Percentiles rank a stretch among this genome's conserved stretches.
These are phyloP conservation scores for Himalopsyche japonica DNA, from an alignment of 2,888 invertebrate genomes.

Conservation along the genomic window DNA sequence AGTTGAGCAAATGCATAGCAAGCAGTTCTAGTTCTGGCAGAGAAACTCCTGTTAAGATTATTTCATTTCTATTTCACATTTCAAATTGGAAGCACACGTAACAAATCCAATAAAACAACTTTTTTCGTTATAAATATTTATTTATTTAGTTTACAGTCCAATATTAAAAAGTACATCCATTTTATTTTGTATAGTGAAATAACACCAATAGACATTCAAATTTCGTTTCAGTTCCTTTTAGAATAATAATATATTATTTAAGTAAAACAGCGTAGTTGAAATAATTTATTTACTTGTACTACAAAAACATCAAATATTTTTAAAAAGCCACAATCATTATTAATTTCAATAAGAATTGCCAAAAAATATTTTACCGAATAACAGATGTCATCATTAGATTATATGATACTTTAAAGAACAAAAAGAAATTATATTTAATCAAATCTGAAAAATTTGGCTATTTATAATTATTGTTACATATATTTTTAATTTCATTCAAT, in stretches of 20 bases:
- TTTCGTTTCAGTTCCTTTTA: slow-evolving; percentile 1
- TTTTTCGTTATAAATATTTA: slow-evolving; percentile 19
- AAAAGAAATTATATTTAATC: not conserved
- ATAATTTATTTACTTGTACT: not conserved
- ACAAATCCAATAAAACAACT: not conserved
- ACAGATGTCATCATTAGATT: not conserved
- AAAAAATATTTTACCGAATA: too few species aligned
- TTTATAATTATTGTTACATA: too few species aligned
- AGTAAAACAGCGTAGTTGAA: not conserved
- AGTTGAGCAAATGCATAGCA: too few species aligned
- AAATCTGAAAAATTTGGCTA: too few species aligned
- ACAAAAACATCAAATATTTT: not conserved
- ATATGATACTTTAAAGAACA: not conserved
- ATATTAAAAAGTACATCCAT: slow-evolving; percentile 6
- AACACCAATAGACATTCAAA: slow-evolving; percentile 7
- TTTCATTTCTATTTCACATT: too few species aligned
- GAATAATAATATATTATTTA: not conserved
- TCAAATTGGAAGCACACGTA: too few species aligned
- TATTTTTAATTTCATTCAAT: too few species aligned
- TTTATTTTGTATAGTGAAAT: slow-evolving; percentile 3
- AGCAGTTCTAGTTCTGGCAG: too few species aligned
- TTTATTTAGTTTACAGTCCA: slow-evolving; percentile 20
- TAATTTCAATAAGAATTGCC: not conserved
- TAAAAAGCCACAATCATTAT: not conserved
- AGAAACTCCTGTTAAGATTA: too few species aligned